Percentiles rank a stretch among this genome's conserved stretches.
Conservation (phyloP, 2,888 invertebrate species). For the Lithosia quadra region DNA sequence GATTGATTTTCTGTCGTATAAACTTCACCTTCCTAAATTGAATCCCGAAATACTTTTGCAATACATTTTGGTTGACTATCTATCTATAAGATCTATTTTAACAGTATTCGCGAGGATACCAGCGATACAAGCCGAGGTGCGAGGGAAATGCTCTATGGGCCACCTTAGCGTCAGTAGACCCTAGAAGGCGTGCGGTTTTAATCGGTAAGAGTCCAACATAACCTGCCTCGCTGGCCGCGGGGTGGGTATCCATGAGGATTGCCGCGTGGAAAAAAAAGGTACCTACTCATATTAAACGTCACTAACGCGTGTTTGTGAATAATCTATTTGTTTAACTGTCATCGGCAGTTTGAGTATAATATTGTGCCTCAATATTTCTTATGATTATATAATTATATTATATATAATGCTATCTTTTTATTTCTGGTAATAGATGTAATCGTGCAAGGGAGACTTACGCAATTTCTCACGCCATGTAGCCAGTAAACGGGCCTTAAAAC, state of each 20-base stretch:
- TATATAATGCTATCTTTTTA: background rate
- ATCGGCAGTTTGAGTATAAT: too few species aligned
- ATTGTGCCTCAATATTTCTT: too few species aligned
- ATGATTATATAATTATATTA: too few species aligned
- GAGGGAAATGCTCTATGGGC: too few species aligned
- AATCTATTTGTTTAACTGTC: background rate
- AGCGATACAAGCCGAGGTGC: too few species aligned
- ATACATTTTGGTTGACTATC: background rate
- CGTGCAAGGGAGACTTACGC: background rate
- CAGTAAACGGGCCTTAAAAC: background rate
- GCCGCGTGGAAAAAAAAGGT: too few species aligned
- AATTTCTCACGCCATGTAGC: background rate
- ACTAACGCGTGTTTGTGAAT: background rate
- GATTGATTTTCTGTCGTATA: background rate
- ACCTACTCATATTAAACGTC: background rate
- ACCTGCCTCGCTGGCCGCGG: too few species aligned
- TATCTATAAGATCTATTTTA: background rate
- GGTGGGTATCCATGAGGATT: too few species aligned
- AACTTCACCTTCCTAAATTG: too few species aligned
- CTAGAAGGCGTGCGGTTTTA: too few species aligned
- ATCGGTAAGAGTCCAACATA: too few species aligned
- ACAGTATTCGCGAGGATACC: background rate
- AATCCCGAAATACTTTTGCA: background rate
- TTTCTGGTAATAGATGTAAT: conserved; percentile 4
- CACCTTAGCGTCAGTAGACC: too few species aligned